Evolutionary conservation across 2,888 invertebrate species (phyloP).

Genomic region (Icerya purchasi): DNA sequence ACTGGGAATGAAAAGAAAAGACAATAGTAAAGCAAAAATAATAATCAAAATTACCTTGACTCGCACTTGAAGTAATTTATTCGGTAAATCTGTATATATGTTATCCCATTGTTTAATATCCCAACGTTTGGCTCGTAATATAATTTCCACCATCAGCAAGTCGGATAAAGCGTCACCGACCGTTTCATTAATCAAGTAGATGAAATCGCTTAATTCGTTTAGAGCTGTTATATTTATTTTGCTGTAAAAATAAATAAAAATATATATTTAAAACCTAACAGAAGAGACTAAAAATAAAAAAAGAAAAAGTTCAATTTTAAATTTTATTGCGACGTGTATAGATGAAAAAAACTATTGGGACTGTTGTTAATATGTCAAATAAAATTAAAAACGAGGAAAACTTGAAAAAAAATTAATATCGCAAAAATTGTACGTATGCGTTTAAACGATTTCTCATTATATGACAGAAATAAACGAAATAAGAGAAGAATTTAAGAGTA

Average conservation of each 20-base stretch:
- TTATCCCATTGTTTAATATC: constrained; percentile 54
- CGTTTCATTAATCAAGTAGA: constrained; percentile 77
- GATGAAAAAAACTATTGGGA: too few relatives aligned
- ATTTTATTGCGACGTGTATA: constrained; percentile 1
- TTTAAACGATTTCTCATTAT: too few relatives aligned
- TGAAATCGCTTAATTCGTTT: constrained; percentile 39
- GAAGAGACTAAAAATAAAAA: background rate
- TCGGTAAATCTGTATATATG: constrained; percentile 69
- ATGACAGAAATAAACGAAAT: too few relatives aligned
- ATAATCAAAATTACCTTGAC: too few relatives aligned
- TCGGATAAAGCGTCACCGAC: constrained; percentile 96
- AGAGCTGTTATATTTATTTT: constrained; percentile 24
- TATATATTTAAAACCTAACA: too few relatives aligned
- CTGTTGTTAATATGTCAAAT: too few relatives aligned
- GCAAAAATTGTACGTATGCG: too few relatives aligned
- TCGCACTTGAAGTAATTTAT: constrained; percentile 65
- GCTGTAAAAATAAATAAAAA: constrained; percentile 7
- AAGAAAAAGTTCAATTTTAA: background rate
- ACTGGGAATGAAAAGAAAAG: too few relatives aligned
- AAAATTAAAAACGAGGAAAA: too few relatives aligned
- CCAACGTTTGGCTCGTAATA: constrained; percentile 64
- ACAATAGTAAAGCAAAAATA: too few relatives aligned
- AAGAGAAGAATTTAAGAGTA: too few relatives aligned
- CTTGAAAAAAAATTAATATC: too few relatives aligned
- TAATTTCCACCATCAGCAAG: constrained; percentile 76